Evolutionary conservation across 1,140 invertebrate species (phyloP), one percentile per base, ranked within the genome.

Genomic region (Physella acuta): DNA sequence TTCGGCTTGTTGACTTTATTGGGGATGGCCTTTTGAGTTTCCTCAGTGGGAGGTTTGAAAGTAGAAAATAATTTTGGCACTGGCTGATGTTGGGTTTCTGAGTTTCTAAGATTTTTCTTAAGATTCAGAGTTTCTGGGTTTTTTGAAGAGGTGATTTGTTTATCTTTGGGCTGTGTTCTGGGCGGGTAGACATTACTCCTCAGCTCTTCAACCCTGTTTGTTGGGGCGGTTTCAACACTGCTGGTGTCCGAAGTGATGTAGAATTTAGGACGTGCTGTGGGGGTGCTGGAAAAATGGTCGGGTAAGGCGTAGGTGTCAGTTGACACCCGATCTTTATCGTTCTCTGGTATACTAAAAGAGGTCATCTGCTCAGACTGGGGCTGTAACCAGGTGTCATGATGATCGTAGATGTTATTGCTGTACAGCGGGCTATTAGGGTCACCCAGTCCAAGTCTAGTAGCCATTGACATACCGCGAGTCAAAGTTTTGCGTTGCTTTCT

Each of bases 1-100:
- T 68, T 55, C 59, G 52, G 5, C 65, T 56, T 11, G 4, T 2
- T 53, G 65, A 55, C 28, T 68, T 68, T 17, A 37, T 52, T 37
- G 65, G 65, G 17, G 44, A 63, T 63, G 39, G 36, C 3, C 5
- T 2, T 63, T 49, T 63, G 28, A 20, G 26, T 49, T 63, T 63
- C 14, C 39, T 8, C 2, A n/a, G n/a, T n/a, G n/a, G n/a, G n/a
- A n/a, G n/a, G n/a, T n/a, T n/a, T n/a, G n/a, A n/a, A n/a, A n/a
- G n/a, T n/a, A n/a, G n/a, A n/a, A n/a, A n/a, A n/a, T n/a, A n/a
- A n/a, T n/a, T n/a, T n/a, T n/a, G n/a, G n/a, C n/a, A n/a, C n/a
- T n/a, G n/a, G n/a, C n/a, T n/a, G n/a, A n/a, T n/a, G n/a, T n/a
- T n/a, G n/a, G n/a, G n/a, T n/a, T n/a, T n/a, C n/a, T n/a, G n/a